phyloP scores from a whole-genome alignment of 2,888 invertebrate species.

The Hypena proboscidalis region DNA sequence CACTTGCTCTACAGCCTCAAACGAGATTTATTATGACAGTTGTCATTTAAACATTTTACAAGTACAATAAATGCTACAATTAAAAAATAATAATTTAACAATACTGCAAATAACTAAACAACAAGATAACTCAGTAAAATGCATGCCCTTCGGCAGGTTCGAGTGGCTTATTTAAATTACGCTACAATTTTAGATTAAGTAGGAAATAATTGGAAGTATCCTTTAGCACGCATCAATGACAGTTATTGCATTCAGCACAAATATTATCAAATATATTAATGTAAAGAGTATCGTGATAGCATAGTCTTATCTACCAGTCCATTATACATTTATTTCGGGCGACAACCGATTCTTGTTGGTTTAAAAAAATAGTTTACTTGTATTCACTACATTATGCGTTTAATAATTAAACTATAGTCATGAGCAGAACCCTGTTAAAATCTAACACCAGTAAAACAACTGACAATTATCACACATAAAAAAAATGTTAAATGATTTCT shows the following conservation, averaged over 20 bases:
- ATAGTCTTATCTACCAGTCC: constrained; percentile 41
- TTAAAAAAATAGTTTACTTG: constrained; percentile 26
- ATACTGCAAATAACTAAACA: constrained; percentile 37
- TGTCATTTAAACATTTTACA: constrained; percentile 33
- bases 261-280: constrained; percentile 28
- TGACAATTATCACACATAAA: too few species aligned
- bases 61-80: constrained; percentile 40
- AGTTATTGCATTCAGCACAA: constrained; percentile 36
- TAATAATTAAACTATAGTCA: constrained; percentile 9
- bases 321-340: constrained; percentile 25
- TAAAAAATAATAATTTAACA: constrained; percentile 33
- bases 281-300: constrained; percentile 36
- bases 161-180: constrained; percentile 22
- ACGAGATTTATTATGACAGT: constrained; percentile 26
- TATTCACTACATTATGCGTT: constrained; percentile 17
- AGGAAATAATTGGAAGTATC: constrained; percentile 43
- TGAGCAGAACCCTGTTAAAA: constrained; percentile 28
- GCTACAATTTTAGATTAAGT: constrained; percentile 35
- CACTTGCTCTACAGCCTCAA: constrained; percentile 39
- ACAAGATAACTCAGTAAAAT: constrained; percentile 26
- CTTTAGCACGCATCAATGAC: constrained; percentile 39
- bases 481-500: too few species aligned
- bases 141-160: constrained; percentile 13
- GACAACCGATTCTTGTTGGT: constrained; percentile 8
- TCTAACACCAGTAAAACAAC: background rate